Evolutionary conservation across 2,888 invertebrate genomes (phyloP).

Genomic region (Drosophila histrio): DNA sequence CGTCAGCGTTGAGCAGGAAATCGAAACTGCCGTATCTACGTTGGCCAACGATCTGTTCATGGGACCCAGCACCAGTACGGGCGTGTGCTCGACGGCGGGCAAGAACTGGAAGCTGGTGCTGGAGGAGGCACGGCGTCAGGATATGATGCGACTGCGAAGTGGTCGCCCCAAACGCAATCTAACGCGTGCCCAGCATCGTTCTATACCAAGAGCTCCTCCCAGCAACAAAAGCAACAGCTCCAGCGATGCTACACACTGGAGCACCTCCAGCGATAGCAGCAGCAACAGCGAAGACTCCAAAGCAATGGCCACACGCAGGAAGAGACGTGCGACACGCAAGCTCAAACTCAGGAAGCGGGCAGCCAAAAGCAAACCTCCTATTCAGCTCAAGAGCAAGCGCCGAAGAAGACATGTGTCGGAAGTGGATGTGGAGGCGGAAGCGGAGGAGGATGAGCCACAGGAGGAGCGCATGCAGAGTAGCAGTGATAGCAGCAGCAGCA

Average conservation of each 20-base stretch:
- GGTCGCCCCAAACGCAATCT: constrained; percentile 31
- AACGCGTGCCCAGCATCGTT: constrained; percentile 30
- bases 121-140: constrained; percentile 55
- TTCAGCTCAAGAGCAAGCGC: constrained; percentile 26
- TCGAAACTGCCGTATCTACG: constrained; percentile 1
- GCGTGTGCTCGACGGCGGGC: constrained; percentile 69
- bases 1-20: constrained; percentile 1
- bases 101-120: constrained; percentile 64
- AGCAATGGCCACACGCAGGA: constrained; percentile 11
- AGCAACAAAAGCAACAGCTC: constrained; percentile 10
- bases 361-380: neutral
- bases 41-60: constrained; percentile 66
- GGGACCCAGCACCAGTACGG: constrained; percentile 81
- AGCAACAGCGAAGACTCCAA: constrained; percentile 21
- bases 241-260: constrained; percentile 26
- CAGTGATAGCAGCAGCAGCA: constrained; percentile 18
- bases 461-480: constrained; percentile 12
- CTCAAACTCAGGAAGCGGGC: constrained; percentile 31
- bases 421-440: neutral
- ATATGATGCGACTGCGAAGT: constrained; percentile 35
- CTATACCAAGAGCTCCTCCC: neutral
- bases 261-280: constrained; percentile 24
- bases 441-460: neutral
- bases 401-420: constrained; percentile 29
- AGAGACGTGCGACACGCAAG: constrained; percentile 37